Evolutionary conservation across 1,140 invertebrate genomes (phyloP).

Genomic region (Piezodorus guildinii): DNA sequence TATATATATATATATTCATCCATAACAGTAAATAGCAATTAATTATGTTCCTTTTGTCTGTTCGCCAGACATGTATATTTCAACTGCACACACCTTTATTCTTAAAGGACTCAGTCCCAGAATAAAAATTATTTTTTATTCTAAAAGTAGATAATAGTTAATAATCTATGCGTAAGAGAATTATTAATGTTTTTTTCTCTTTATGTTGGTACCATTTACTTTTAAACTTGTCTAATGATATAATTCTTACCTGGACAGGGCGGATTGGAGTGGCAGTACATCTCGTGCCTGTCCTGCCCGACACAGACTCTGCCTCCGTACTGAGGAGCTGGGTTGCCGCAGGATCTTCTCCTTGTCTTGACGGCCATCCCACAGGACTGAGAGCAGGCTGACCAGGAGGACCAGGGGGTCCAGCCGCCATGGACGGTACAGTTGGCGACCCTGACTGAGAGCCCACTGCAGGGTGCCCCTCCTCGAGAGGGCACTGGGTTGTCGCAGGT

Average conservation of each 20-base stretch:
- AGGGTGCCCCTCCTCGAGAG: slow-evolving; percentile 55
- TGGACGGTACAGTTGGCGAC: slow-evolving; percentile 70
- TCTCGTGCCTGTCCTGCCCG: slow-evolving; percentile 62
- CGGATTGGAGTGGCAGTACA: slow-evolving; percentile 62
- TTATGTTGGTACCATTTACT: no score
- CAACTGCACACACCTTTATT: no score
- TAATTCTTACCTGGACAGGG: slow-evolving; percentile 52
- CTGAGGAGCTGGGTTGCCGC: slow-evolving; percentile 68
- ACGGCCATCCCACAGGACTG: slow-evolving; percentile 63
- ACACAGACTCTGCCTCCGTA: slow-evolving; percentile 74
- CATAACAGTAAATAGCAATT: no score
- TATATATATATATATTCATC: no score
- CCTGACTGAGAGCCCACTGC: slow-evolving; percentile 41
- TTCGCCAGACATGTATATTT: no score
- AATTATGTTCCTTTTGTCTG: no score
- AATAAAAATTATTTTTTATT: no score
- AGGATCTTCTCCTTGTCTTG: slow-evolving; percentile 64
- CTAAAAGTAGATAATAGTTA: no score
- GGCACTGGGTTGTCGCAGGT: slow-evolving; percentile 75
- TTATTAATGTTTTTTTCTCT: no score
- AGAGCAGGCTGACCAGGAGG: slow-evolving; percentile 74
- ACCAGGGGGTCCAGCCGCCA: slow-evolving; percentile 81
- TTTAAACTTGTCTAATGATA: no score
- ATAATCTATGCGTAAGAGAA: no score
- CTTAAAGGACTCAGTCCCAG: no score